A percentile compares a stretch with the other conserved stretches of the same genome.
phyloP scores from a whole-genome alignment of 2,113 vertebrate genomes.

The Leptocoma aspasia region DNA sequence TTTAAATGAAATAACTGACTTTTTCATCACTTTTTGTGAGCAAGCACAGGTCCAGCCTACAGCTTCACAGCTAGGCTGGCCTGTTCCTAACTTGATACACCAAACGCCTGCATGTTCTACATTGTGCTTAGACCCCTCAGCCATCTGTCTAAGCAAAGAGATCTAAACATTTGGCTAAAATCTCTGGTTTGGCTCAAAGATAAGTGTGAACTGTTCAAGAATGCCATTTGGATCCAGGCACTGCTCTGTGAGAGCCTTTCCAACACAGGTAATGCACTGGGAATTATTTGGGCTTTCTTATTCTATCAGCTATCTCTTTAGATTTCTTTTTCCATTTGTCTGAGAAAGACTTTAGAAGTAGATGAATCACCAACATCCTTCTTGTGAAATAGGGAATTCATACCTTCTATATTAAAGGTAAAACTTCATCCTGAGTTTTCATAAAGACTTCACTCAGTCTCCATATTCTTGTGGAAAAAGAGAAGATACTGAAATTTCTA shows the following conservation, averaged over 20 bases:
- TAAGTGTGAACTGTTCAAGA: background rate
- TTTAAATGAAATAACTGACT: background rate
- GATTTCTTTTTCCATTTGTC: background rate
- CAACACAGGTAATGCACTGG: background rate
- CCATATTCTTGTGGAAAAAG: background rate
- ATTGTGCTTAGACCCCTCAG: background rate
- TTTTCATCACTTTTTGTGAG: background rate
- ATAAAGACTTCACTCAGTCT: background rate
- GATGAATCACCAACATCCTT: background rate
- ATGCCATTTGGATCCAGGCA: background rate
- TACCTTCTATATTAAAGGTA: background rate
- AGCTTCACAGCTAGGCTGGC: background rate
- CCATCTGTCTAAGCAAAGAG: background rate
- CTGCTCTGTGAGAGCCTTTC: background rate
- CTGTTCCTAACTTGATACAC: background rate
- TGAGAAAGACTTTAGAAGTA: background rate
- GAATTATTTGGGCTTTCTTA: background rate
- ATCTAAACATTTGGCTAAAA: background rate
- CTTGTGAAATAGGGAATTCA: background rate
- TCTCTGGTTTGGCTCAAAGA: background rate
- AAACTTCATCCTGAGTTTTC: background rate
- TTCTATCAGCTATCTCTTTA: background rate
- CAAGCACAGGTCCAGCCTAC: background rate
- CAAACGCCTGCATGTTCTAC: rapidly evolving
- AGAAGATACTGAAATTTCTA: background rate